phyloP scores from a whole-genome alignment of 2,888 invertebrate genomes.

The Acrocyrtus sp. region DNA sequence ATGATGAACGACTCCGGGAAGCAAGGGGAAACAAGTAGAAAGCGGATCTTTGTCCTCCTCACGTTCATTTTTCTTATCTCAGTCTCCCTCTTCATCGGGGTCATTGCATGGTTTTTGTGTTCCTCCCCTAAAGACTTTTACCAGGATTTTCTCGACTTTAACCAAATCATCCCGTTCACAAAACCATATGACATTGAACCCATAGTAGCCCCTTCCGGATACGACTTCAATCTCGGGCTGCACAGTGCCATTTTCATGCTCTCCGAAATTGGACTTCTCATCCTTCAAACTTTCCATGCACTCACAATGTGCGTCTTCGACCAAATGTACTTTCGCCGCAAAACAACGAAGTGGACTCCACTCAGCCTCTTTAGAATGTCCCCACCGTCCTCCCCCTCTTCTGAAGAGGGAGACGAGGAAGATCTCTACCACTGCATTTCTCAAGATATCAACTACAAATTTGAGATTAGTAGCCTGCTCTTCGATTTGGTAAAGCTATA shows the following conservation, averaged over 20 bases:
- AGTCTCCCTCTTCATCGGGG: constrained; percentile 51
- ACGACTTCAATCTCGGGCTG: constrained; percentile 60
- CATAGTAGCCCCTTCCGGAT: constrained; percentile 1
- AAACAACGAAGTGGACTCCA: constrained; percentile 34
- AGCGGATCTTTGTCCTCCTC: constrained; percentile 55
- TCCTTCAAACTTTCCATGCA: constrained; percentile 59
- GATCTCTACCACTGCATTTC: constrained; percentile 53
- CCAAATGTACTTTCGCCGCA: constrained; percentile 46
- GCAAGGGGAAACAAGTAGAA: constrained; percentile 44
- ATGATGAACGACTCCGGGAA: constrained; percentile 57
- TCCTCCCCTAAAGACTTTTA: constrained; percentile 28
- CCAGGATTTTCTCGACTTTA: constrained; percentile 36
- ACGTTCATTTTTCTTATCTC: constrained; percentile 57
- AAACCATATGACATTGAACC: constrained; percentile 26
- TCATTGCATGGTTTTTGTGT: constrained; percentile 55
- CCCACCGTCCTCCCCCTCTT: background rate
- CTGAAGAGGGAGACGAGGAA: constrained; percentile 35
- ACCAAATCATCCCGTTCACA: constrained; percentile 22
- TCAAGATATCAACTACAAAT: constrained; percentile 60
- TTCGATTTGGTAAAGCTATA: constrained; percentile 63
- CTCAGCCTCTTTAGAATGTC: constrained; percentile 14
- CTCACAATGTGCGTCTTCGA: constrained; percentile 60
- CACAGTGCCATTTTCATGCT: constrained; percentile 61
- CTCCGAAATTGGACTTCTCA: constrained; percentile 57
- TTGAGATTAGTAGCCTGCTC: constrained; percentile 56